phyloP scores from a whole-genome alignment of 2,797 vertebrate genomes.

The Acanthurus leucopareius region DNA sequence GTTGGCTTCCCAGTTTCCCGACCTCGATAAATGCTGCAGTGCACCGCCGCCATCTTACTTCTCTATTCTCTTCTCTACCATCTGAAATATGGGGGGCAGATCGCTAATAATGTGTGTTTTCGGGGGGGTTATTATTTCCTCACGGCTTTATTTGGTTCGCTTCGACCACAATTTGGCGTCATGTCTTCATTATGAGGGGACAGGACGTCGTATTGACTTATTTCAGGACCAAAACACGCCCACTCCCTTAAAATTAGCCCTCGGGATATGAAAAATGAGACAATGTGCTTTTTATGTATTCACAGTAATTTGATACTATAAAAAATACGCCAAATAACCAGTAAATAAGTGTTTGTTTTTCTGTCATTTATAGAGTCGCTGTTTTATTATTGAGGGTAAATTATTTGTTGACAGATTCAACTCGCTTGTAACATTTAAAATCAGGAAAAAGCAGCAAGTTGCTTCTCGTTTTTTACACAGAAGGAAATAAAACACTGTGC shows the following conservation, averaged over 20 bases:
- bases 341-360: not conserved
- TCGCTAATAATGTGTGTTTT: conserved; percentile 18
- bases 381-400: not conserved
- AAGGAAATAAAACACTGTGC: not conserved
- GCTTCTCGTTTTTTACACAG: not conserved
- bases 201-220: conserved; percentile 10
- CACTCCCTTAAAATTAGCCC: conserved; percentile 65
- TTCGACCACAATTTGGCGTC: not conserved
- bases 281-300: conserved; percentile 43
- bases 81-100: conserved; percentile 57
- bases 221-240: conserved; percentile 71
- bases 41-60: conserved; percentile 96
- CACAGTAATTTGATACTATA: not conserved
- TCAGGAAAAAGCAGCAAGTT: not conserved
- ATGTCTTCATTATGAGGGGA: not conserved
- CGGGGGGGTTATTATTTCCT: not conserved
- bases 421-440: conserved; percentile 1
- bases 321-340: not conserved
- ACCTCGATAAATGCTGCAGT: conserved; percentile 88
- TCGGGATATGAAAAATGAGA: conserved; percentile 60
- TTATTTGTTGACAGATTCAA: not conserved
- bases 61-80: conserved; percentile 71
- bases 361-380: rapidly evolving
- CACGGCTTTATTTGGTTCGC: not conserved
- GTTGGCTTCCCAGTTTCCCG: conserved; percentile 62